These are phyloP conservation scores for Drosophila truncata DNA, from an alignment of 1,140 invertebrate genomes.

Conservation along the genomic window DNA sequence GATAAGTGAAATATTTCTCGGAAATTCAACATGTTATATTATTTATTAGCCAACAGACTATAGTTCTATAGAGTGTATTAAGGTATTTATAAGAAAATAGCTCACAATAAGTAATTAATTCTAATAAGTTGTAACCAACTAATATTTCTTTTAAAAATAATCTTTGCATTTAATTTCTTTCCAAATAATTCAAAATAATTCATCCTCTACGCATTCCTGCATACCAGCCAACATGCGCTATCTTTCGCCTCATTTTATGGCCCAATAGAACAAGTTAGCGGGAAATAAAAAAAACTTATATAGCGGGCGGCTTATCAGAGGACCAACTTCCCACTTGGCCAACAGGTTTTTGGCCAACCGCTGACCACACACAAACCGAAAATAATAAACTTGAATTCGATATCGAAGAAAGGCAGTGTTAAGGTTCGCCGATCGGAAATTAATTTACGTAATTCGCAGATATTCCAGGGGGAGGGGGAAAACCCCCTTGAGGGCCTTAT, in stretches of 20 bases:
- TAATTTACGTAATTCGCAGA: slow-evolving; percentile 45
- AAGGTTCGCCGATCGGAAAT: slow-evolving; percentile 48
- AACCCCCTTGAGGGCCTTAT: slow-evolving; percentile 33
- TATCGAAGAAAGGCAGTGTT: slow-evolving; percentile 26
- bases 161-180: neutral
- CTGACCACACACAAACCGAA: slow-evolving; percentile 25
- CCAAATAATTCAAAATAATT: slow-evolving; percentile 16
- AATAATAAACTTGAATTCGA: slow-evolving; percentile 32
- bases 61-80: too few relatives aligned
- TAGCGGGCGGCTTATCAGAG: slow-evolving; percentile 44
- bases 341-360: slow-evolving; percentile 31
- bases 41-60: too few relatives aligned
- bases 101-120: too few relatives aligned
- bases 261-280: slow-evolving; percentile 35
- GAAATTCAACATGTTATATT: too few relatives aligned
- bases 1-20: too few relatives aligned
- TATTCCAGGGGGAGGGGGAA: neutral
- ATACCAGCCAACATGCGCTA: slow-evolving; percentile 21
- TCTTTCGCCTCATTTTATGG: slow-evolving; percentile 13
- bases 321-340: slow-evolving; percentile 18
- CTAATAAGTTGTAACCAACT: too few relatives aligned
- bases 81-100: neutral
- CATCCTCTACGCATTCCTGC: neutral
- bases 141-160: neutral
- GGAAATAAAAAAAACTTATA: slow-evolving; percentile 43